Evolutionary conservation across 2,888 invertebrate species (phyloP).

Genomic region (Synergus gifuensis): DNA sequence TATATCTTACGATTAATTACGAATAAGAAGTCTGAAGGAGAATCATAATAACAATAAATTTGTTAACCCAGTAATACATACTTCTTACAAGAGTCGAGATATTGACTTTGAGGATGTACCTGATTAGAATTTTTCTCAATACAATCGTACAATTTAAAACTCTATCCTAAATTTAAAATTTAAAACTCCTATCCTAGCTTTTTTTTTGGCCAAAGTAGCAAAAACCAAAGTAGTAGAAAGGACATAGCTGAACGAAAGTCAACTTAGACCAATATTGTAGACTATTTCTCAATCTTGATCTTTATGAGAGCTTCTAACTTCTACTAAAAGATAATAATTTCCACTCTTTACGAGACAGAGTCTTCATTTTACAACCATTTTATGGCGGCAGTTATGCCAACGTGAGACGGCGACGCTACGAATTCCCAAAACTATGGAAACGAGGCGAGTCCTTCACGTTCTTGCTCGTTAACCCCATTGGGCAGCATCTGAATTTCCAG

Average conservation of each 20-base stretch:
- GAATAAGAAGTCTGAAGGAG: too few species aligned
- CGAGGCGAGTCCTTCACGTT: slow-evolving; percentile 50
- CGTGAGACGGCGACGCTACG: slow-evolving; percentile 45
- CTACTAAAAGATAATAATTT: slow-evolving; percentile 61
- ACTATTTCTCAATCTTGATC: slow-evolving; percentile 25
- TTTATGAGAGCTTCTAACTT: slow-evolving; percentile 37
- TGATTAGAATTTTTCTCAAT: too few species aligned
- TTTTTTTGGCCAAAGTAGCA: not conserved
- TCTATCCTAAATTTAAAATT: too few species aligned
- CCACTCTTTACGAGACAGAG: slow-evolving; percentile 64
- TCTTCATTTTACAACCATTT: slow-evolving; percentile 68
- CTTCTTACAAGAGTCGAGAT: not conserved
- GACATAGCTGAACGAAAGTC: slow-evolving; percentile 18
- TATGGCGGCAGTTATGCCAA: slow-evolving; percentile 63
- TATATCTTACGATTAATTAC: not conserved
- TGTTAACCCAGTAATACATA: not conserved
- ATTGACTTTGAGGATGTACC: too few species aligned
- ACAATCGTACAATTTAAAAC: too few species aligned
- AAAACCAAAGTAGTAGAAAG: not conserved
- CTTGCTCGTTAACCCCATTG: slow-evolving; percentile 40
- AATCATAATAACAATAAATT: not conserved
- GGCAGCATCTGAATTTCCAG: slow-evolving; percentile 20
- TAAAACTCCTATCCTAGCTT: not conserved
- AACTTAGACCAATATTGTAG: slow-evolving; percentile 11
- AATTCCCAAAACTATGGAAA: slow-evolving; percentile 67